phyloP scores from a whole-genome alignment of 1,140 invertebrate species.

The Drosophila repleta region DNA sequence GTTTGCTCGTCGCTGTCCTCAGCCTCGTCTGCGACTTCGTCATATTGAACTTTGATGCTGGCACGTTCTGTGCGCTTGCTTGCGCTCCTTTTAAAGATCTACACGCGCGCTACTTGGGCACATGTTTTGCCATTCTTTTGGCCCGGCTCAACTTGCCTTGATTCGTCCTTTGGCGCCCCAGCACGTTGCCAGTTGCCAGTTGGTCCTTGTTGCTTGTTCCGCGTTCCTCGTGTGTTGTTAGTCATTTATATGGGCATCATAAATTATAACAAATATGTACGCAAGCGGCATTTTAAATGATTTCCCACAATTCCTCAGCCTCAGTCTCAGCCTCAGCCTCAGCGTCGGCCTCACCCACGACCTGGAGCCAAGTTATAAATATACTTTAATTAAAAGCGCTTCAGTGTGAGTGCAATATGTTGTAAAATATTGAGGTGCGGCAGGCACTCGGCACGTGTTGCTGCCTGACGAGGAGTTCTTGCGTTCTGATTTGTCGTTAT shows the following conservation, averaged over 20 bases:
- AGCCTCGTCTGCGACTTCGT: constrained; percentile 27
- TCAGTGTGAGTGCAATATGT: constrained; percentile 66
- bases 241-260: constrained; percentile 81
- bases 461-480: constrained; percentile 45
- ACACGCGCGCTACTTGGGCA: constrained; percentile 74
- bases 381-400: constrained; percentile 79
- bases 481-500: constrained; percentile 62
- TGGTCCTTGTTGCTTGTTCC: constrained; percentile 30
- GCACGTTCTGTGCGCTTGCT: constrained; percentile 62
- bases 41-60: constrained; percentile 81
- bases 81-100: constrained; percentile 63
- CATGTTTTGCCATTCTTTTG: constrained; percentile 61
- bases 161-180: constrained; percentile 24
- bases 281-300: constrained; percentile 79
- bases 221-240: constrained; percentile 66
- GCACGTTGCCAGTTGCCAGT: constrained; percentile 32
- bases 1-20: background rate
- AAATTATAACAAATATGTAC: constrained; percentile 83
- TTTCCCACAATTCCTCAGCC: constrained; percentile 60
- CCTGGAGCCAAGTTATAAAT: constrained; percentile 66
- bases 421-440: constrained; percentile 71
- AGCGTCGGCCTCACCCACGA: background rate
- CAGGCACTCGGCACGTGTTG: constrained; percentile 50
- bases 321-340: no score
- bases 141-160: constrained; percentile 12